Conservation (phyloP, 2,797 vertebrate genomes). For the Mallotus villosus region DNA sequence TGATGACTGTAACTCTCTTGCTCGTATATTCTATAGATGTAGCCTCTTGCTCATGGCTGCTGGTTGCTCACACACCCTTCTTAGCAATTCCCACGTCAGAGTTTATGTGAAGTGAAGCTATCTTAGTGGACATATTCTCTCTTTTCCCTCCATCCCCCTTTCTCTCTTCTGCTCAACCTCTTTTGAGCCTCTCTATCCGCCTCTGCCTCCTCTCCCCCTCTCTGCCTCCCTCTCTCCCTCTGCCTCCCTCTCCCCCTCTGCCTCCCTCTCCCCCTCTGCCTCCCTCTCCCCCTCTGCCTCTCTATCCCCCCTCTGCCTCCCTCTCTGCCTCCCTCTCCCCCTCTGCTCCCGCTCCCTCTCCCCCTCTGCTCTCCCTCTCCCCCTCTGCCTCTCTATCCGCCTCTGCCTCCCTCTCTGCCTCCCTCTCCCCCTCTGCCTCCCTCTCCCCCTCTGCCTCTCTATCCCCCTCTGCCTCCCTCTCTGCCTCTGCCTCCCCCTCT, state of each 20-base stretch:
- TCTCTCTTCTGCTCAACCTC: constrained; percentile 31
- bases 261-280: constrained; percentile 16
- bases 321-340: no score
- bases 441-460: constrained; percentile 15
- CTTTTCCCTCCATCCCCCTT: constrained; percentile 42
- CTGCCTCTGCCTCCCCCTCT: neutral
- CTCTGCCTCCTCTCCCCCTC: neutral
- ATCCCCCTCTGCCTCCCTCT: neutral
- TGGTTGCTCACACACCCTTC: no score
- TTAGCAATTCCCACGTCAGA: constrained; percentile 8
- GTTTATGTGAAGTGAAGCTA: constrained; percentile 37
- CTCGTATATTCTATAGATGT: no score
- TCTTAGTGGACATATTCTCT: constrained; percentile 44
- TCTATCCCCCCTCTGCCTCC: no score
- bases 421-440: neutral
- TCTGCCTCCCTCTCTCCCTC: constrained; percentile 14
- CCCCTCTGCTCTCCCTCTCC: no score
- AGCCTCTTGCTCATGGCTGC: neutral
- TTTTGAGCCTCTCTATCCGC: constrained; percentile 20
- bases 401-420: no score
- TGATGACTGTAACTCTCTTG: constrained; percentile 26
- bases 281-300: constrained; percentile 9
- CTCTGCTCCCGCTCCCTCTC: no score
- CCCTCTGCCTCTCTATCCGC: no score
- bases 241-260: neutral